phyloP scores from a whole-genome alignment of 92 coral and sea anemone genomes.

The Palythoa caribaeorum region DNA sequence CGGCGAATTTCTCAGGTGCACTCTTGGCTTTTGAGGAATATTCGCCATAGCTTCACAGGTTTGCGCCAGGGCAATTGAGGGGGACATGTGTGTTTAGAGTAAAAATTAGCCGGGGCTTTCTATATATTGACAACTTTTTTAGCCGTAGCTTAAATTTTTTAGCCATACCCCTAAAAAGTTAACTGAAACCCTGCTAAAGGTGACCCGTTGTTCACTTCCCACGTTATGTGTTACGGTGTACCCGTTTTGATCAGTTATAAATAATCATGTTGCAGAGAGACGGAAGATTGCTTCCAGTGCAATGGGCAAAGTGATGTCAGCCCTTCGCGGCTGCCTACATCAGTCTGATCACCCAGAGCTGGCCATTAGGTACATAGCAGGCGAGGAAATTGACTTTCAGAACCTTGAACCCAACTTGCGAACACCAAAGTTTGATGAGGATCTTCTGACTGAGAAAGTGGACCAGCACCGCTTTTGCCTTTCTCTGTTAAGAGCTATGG shows the following conservation, averaged over 20 bases:
- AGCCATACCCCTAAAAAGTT: no score
- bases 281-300: background rate
- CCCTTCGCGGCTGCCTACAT: constrained; percentile 36
- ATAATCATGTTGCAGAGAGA: background rate
- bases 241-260: background rate
- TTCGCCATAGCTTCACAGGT: no score
- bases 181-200: no score
- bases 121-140: no score
- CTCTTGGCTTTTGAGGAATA: no score
- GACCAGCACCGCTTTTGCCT: constrained; percentile 34
- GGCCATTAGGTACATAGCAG: constrained; percentile 38
- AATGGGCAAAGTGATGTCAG: constrained; percentile 40
- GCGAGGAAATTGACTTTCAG: constrained; percentile 47
- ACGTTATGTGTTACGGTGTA: background rate
- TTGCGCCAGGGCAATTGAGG: no score
- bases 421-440: constrained; percentile 31
- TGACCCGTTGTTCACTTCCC: background rate
- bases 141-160: no score
- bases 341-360: constrained; percentile 32
- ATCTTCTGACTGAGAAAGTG: constrained; percentile 34
- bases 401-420: constrained; percentile 39
- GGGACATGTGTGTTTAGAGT: no score
- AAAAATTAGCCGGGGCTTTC: no score
- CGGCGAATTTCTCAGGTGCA: no score
- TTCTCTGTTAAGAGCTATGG: background rate